phyloP scores from a whole-genome alignment of 35 echinoderm and acorn worm species.

The Eucidaris tribuloides region DNA sequence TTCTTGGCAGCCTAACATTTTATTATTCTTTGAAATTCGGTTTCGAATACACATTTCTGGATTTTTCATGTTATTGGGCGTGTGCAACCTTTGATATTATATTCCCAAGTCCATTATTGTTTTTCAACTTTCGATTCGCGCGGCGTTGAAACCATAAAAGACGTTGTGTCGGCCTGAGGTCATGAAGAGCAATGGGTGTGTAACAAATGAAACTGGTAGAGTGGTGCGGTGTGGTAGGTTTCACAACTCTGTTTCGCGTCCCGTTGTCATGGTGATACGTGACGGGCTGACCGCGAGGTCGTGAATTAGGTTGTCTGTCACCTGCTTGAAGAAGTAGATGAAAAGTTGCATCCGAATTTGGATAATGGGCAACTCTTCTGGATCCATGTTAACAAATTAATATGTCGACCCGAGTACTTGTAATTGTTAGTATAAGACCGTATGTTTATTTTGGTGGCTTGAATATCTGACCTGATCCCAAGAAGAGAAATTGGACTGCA shows the following conservation, averaged over 20 bases:
- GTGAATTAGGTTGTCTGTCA: not conserved
- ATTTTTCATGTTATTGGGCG: too few species aligned
- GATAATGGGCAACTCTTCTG: not conserved
- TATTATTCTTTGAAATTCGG: too few species aligned
- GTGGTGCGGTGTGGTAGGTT: not conserved
- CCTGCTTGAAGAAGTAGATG: not conserved
- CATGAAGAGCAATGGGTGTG: not conserved
- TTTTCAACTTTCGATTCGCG: too few species aligned
- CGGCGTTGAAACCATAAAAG: too few species aligned
- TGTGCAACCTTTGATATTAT: too few species aligned
- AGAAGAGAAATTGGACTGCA: not conserved
- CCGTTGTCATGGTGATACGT: not conserved
- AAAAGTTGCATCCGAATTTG: not conserved
- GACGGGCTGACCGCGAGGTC: not conserved
- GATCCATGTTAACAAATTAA: constrained; percentile 3
- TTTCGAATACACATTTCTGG: too few species aligned
- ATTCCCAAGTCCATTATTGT: too few species aligned
- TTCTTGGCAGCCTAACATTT: too few species aligned
- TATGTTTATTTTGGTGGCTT: not conserved
- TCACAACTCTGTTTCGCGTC: not conserved
- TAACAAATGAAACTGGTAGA: not conserved
- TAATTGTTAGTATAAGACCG: not conserved
- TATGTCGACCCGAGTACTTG: not conserved
- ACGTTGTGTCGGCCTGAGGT: not conserved
- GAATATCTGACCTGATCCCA: not conserved